phyloP scores from a whole-genome alignment of 2,113 vertebrate genomes.

The Pachyramphus minor region DNA sequence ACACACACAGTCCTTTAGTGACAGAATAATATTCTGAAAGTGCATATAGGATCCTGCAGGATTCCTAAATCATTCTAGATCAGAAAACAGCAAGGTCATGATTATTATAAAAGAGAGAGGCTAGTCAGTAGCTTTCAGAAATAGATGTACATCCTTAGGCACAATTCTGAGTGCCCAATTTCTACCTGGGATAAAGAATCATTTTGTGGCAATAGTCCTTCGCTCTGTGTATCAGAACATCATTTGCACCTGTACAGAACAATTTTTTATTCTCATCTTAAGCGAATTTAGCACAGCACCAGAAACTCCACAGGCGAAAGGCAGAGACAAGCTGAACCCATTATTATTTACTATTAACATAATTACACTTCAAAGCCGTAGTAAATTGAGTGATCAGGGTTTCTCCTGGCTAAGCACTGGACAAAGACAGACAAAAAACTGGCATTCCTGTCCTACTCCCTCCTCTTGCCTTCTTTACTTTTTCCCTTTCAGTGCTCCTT shows the following conservation, averaged over 20 bases:
- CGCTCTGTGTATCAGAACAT: neutral
- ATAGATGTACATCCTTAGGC: neutral
- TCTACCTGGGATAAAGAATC: neutral
- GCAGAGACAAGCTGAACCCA: neutral
- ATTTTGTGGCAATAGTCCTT: neutral
- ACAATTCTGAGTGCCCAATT: neutral
- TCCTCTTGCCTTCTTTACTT: neutral
- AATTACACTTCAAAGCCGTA: neutral
- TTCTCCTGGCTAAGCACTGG: neutral
- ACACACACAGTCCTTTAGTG: neutral
- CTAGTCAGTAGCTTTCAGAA: neutral
- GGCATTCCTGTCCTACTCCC: neutral
- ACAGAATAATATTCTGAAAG: neutral
- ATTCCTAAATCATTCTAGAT: neutral
- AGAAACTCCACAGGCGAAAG: neutral
- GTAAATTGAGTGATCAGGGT: neutral
- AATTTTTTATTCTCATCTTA: neutral
- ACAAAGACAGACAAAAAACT: neutral
- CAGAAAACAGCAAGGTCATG: neutral
- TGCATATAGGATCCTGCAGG: neutral
- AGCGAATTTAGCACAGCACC: neutral
- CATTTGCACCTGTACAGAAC: neutral
- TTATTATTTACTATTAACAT: neutral
- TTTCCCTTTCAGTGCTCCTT: neutral
- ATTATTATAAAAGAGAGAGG: neutral